Evolutionary conservation across 2,113 vertebrate species (phyloP).

Genomic region (Myanophis thanlyinensis): DNA sequence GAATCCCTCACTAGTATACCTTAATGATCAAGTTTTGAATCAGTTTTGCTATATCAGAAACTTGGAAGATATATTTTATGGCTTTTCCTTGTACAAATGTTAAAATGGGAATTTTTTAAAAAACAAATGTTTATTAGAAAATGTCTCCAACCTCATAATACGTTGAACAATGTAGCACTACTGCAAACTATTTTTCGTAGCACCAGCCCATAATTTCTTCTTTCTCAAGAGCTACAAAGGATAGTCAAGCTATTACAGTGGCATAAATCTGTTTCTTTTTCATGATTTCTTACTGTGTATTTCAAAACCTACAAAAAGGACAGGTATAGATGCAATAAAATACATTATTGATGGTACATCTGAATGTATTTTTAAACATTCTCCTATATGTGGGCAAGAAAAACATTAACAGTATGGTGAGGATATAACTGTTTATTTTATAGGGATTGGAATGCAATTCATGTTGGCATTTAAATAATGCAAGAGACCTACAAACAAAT

Average conservation of each 20-base stretch:
- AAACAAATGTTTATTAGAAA: not conserved
- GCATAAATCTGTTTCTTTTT: not conserved
- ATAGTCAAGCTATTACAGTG: not conserved
- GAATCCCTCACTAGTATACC: not conserved
- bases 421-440: not conserved
- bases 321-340: not conserved
- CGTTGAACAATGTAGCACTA: not conserved
- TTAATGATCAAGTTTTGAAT: not conserved
- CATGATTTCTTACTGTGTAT: not conserved
- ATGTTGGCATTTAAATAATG: not conserved
- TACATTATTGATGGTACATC: not conserved
- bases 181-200: not conserved
- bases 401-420: not conserved
- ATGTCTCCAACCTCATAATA: not conserved
- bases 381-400: not conserved
- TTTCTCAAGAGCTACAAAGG: not conserved
- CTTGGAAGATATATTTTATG: not conserved
- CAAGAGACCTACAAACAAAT: not conserved
- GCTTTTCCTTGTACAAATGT: not conserved
- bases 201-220: not conserved
- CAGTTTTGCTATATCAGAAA: not conserved
- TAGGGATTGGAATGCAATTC: not conserved
- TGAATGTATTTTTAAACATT: not conserved
- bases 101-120: not conserved
- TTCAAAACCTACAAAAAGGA: not conserved